phyloP scores from a whole-genome alignment of 2,888 invertebrate species.

The Acleris sparsana region DNA sequence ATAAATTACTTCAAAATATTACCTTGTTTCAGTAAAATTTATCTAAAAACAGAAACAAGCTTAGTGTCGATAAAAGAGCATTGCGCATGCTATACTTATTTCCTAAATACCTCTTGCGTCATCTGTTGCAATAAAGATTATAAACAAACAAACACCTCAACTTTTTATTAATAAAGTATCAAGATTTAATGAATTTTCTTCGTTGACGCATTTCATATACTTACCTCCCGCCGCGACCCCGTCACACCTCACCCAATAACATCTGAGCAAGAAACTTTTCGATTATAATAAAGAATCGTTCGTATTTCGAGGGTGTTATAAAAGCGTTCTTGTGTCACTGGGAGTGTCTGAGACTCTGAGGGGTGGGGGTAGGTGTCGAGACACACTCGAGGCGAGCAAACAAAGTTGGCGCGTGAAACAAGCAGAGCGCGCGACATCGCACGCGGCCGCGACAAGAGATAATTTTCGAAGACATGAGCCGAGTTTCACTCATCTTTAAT shows the following conservation, averaged over 20 bases:
- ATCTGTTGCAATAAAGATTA: background rate
- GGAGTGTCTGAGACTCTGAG: background rate
- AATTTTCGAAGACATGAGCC: no score
- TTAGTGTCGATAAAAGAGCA: no score
- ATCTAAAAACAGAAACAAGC: no score
- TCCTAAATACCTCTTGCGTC: no score
- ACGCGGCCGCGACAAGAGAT: background rate
- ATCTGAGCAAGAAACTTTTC: slow-evolving; percentile 34
- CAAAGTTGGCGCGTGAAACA: slow-evolving; percentile 33
- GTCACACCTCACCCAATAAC: slow-evolving; percentile 13
- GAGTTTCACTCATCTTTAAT: no score
- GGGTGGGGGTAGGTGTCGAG: slow-evolving; percentile 12
- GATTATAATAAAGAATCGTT: slow-evolving; percentile 34
- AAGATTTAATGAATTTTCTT: background rate
- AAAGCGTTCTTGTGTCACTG: slow-evolving; percentile 32
- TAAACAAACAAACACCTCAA: background rate
- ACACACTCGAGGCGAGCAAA: slow-evolving; percentile 31
- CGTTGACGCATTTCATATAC: background rate
- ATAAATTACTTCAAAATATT: no score
- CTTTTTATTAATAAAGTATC: no score
- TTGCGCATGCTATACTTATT: no score
- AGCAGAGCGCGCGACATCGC: slow-evolving; percentile 23
- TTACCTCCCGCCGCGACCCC: background rate
- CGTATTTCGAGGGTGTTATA: slow-evolving; percentile 26
- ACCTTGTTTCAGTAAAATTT: no score